These are phyloP conservation scores for Sturnus vulgaris DNA, from an alignment of 2,113 vertebrate species.

Conservation along the genomic window DNA sequence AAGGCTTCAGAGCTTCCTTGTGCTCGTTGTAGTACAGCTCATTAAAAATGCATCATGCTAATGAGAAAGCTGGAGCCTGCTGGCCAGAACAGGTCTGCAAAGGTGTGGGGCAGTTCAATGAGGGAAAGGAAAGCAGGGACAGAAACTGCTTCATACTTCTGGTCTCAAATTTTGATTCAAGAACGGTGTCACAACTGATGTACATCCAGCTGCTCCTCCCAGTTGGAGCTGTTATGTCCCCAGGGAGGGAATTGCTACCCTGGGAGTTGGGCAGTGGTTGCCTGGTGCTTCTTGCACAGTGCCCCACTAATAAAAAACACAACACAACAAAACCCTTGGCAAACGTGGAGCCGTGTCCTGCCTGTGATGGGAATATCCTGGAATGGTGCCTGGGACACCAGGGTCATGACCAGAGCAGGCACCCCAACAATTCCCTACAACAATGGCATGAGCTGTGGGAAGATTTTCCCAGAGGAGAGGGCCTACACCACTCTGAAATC, in stretches of 20 bases:
- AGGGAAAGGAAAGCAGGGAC: neutral
- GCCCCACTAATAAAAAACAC: neutral
- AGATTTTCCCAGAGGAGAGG: neutral
- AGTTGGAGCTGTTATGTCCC: accelerated
- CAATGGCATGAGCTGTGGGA: neutral
- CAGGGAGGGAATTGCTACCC: neutral
- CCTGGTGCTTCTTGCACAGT: neutral
- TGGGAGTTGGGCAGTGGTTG: neutral
- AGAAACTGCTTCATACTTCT: neutral
- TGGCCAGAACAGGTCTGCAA: neutral
- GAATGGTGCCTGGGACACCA: neutral
- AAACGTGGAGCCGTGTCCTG: accelerated
- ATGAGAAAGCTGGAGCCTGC: neutral
- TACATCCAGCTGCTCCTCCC: neutral
- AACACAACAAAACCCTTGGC: neutral
- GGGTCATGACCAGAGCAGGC: accelerated
- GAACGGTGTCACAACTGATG: accelerated
- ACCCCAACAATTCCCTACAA: accelerated
- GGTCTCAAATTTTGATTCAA: neutral
- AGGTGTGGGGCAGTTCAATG: neutral
- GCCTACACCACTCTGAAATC: neutral
- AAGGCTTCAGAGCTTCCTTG: neutral
- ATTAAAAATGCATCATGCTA: neutral
- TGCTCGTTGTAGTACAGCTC: neutral
- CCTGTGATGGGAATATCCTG: neutral